phyloP scores from a whole-genome alignment of 2,113 vertebrate genomes.

The Addax nasomaculatus region DNA sequence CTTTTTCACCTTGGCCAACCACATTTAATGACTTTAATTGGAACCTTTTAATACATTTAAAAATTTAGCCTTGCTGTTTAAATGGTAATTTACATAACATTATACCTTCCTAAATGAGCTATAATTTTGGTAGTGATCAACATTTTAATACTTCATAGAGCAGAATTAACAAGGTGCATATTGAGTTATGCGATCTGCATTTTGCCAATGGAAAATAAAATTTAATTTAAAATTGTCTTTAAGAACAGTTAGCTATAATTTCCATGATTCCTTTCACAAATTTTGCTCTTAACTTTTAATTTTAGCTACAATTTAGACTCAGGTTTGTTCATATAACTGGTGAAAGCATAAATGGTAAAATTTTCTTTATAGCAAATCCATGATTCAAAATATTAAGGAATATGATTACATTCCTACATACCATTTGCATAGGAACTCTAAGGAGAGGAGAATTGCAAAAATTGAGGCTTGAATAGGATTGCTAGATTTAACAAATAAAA shows the following conservation, averaged over 20 bases:
- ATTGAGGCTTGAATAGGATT: background rate
- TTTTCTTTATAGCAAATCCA: background rate
- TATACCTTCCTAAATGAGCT: slow-evolving; percentile 62
- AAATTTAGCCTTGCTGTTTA: slow-evolving; percentile 66
- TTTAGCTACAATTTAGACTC: background rate
- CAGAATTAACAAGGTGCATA: slow-evolving; percentile 38
- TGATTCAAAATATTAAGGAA: background rate
- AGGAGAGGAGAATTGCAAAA: background rate
- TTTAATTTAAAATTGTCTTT: slow-evolving; percentile 26
- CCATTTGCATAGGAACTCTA: background rate
- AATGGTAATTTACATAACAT: slow-evolving; percentile 68
- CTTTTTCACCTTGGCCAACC: slow-evolving; percentile 71
- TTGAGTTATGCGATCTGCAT: slow-evolving; percentile 34
- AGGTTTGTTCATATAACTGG: background rate
- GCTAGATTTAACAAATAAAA: slow-evolving; percentile 22
- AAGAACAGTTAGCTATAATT: background rate
- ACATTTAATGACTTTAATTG: slow-evolving; percentile 64
- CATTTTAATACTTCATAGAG: slow-evolving; percentile 13
- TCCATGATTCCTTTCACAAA: background rate
- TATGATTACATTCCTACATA: background rate
- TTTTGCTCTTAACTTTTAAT: slow-evolving; percentile 39
- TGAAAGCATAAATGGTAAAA: background rate
- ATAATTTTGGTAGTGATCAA: slow-evolving; percentile 59
- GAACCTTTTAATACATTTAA: slow-evolving; percentile 63
- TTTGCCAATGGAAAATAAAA: slow-evolving; percentile 43